Evolutionary conservation across 2,797 vertebrate species (phyloP).

Genomic region (Fundulus diaphanus): DNA sequence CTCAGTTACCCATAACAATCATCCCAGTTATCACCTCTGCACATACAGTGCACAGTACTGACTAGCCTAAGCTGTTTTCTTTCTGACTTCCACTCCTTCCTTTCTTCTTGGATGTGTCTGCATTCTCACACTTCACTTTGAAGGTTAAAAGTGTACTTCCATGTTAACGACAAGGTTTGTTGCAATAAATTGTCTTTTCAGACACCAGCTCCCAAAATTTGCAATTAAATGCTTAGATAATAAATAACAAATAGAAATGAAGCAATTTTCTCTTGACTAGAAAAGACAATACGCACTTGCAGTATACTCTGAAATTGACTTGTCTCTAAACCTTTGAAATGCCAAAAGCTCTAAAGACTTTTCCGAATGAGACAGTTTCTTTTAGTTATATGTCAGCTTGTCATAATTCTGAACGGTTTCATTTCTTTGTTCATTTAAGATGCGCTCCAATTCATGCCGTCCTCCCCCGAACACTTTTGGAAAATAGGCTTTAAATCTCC

Average conservation of each 20-base stretch:
- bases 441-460: background rate
- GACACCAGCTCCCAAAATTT: background rate
- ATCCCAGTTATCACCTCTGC: background rate
- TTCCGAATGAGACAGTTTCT: background rate
- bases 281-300: background rate
- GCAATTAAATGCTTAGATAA: background rate
- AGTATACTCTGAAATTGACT: background rate
- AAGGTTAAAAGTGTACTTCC: background rate
- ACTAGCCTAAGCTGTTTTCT: background rate
- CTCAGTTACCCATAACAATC: background rate
- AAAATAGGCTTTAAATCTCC: constrained; percentile 63
- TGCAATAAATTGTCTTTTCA: background rate
- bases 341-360: background rate
- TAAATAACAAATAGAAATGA: background rate
- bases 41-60: too few species aligned
- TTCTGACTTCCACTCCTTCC: background rate
- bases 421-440: constrained; percentile 50
- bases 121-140: background rate
- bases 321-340: background rate
- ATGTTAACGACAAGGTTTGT: background rate
- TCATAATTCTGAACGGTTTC: constrained; percentile 33
- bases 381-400: constrained; percentile 16
- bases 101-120: background rate
- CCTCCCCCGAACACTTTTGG: constrained; percentile 42
- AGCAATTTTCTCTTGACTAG: background rate